Conservation (phyloP, 53 echinoderm and acorn worm genomes). For the Echinarachnius parma region DNA sequence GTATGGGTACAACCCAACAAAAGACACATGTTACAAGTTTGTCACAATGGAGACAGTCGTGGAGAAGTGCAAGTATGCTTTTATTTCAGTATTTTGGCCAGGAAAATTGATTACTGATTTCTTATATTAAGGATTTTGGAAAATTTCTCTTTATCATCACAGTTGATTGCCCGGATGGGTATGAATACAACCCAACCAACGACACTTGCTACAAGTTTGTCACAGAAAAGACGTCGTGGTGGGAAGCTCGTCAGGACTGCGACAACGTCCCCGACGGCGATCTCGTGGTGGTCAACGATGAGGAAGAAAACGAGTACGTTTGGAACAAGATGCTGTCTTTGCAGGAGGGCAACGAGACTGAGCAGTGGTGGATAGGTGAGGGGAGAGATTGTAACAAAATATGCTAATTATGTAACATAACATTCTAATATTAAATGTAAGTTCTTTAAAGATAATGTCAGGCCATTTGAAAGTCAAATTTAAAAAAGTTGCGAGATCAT, state of each 20-base stretch:
- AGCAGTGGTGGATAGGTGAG: conserved; percentile 66
- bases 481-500: too few relatives aligned
- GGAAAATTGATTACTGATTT: too few relatives aligned
- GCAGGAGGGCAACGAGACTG: conserved; percentile 27
- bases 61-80: too few relatives aligned
- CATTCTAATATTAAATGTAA: too few relatives aligned
- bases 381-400: too few relatives aligned
- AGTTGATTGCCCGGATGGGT: conserved; percentile 84
- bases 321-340: conserved; percentile 11
- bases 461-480: too few relatives aligned
- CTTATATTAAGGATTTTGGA: too few relatives aligned
- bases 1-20: conserved; percentile 57
- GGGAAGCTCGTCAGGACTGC: conserved; percentile 71
- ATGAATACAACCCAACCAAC: conserved; percentile 53
- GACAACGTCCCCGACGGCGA: conserved; percentile 61
- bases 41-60: conserved; percentile 36
- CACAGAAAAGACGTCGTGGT: conserved; percentile 47
- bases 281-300: conserved; percentile 64
- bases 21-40: conserved; percentile 84
- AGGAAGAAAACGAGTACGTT: conserved; percentile 55
- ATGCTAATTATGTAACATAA: too few relatives aligned
- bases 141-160: not conserved
- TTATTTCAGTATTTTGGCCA: too few relatives aligned
- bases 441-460: too few relatives aligned
- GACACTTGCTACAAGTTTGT: conserved; percentile 91